Conservation (phyloP, 2,888 invertebrate species). For the Drosophila pegasa region DNA sequence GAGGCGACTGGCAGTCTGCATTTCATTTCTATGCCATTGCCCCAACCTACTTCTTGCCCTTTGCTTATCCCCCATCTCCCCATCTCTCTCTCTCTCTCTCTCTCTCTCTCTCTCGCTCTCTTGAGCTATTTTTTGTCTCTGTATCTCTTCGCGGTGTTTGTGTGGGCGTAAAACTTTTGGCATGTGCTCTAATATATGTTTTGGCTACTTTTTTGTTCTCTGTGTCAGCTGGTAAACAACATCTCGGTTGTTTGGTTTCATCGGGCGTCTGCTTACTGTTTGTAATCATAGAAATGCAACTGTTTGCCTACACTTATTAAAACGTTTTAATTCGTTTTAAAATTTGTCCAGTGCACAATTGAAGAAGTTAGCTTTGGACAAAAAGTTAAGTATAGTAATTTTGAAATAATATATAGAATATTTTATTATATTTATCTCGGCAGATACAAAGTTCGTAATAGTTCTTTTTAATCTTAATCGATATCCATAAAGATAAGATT, state of each 20-base stretch:
- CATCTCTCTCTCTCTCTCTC: neutral
- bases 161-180: conserved; percentile 39
- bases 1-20: conserved; percentile 56
- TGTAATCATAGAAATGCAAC: conserved; percentile 18
- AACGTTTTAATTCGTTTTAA: no score
- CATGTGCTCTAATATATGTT: conserved; percentile 39
- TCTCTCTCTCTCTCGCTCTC: neutral
- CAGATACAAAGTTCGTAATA: neutral
- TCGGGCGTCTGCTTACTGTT: conserved; percentile 47
- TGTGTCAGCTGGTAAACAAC: conserved; percentile 24
- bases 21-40: conserved; percentile 25
- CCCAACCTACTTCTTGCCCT: neutral
- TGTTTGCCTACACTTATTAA: neutral
- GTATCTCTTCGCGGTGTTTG: neutral
- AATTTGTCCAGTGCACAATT: conserved; percentile 31
- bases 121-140: neutral
- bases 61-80: neutral
- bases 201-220: conserved; percentile 5
- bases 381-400: neutral
- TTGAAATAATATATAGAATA: neutral
- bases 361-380: neutral
- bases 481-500: neutral
- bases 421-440: neutral
- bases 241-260: conserved; percentile 20
- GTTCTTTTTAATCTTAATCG: neutral